Evolutionary conservation across 2,797 vertebrate species (phyloP).

Genomic region (Podarcis siculus): DNA sequence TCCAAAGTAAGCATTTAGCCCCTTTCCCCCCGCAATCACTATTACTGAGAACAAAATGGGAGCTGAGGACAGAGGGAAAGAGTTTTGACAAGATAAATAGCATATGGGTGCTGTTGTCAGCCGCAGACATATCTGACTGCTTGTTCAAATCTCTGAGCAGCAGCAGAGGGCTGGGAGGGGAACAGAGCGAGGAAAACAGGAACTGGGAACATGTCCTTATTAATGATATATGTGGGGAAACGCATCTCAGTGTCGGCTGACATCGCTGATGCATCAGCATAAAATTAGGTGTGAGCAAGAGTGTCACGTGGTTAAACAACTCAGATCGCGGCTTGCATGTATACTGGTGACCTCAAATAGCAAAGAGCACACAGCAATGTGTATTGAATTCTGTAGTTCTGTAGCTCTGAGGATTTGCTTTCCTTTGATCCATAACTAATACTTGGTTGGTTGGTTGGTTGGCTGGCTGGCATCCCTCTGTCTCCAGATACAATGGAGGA

Average conservation of each 20-base stretch:
- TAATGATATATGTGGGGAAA: slow-evolving; percentile 14
- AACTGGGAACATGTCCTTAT: slow-evolving; percentile 26
- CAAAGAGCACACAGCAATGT: not conserved
- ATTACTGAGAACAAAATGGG: slow-evolving; percentile 72
- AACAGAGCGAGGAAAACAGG: not conserved
- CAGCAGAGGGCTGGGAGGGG: slow-evolving; percentile 29
- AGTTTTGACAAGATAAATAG: slow-evolving; percentile 79
- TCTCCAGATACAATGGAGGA: too few species aligned
- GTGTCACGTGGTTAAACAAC: not conserved
- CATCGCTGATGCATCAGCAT: not conserved
- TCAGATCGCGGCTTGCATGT: not conserved
- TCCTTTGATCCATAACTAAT: not conserved
- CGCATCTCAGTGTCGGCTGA: not conserved
- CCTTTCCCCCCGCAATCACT: slow-evolving; percentile 66
- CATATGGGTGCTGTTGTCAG: slow-evolving; percentile 73
- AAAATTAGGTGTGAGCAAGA: not conserved
- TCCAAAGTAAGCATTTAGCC: slow-evolving; percentile 68
- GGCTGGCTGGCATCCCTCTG: too few species aligned
- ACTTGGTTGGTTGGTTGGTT: too few species aligned
- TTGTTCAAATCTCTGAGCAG: slow-evolving; percentile 57
- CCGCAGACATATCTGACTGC: slow-evolving; percentile 56
- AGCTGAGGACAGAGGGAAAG: slow-evolving; percentile 69
- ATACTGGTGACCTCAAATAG: not conserved
- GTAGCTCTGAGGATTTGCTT: not conserved
- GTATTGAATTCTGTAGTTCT: too few species aligned